Percentiles rank a stretch among this genome's conserved stretches.
Conservation (phyloP, 2,888 invertebrate genomes). For the Cantharis lateralis region DNA sequence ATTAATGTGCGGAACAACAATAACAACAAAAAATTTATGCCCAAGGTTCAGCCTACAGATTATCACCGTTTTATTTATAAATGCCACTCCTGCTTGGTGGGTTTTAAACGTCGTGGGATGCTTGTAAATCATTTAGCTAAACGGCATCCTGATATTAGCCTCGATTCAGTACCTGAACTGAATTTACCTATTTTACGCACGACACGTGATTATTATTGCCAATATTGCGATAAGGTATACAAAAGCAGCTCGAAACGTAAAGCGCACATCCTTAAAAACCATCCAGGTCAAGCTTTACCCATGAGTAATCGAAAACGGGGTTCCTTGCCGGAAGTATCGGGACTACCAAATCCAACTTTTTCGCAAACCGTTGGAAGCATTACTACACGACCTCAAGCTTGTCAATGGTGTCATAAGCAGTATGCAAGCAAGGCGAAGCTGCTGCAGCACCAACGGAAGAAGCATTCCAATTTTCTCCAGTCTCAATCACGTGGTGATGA, state of each 20-base stretch:
- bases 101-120: constrained; percentile 81
- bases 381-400: constrained; percentile 71
- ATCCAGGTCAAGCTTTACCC: constrained; percentile 76
- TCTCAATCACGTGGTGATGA: constrained; percentile 13
- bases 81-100: constrained; percentile 74
- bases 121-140: constrained; percentile 84
- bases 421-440: constrained; percentile 80
- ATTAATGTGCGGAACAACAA: constrained; percentile 33
- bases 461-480: constrained; percentile 60
- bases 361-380: constrained; percentile 75
- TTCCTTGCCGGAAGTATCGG: constrained; percentile 45
- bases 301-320: constrained; percentile 55
- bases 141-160: constrained; percentile 68
- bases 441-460: constrained; percentile 70
- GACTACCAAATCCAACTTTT: constrained; percentile 65
- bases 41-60: constrained; percentile 65
- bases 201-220: constrained; percentile 81
- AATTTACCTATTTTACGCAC: constrained; percentile 78
- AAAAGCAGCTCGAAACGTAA: constrained; percentile 85
- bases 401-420: constrained; percentile 84
- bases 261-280: constrained; percentile 79
- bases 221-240: constrained; percentile 81
- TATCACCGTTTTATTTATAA: constrained; percentile 76
- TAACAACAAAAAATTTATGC: constrained; percentile 60
- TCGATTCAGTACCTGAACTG: constrained; percentile 72